Evolutionary conservation across 2,113 vertebrate species (phyloP), one percentile per base, ranked within the genome.

Genomic region (Cephalopterus ornatus): DNA sequence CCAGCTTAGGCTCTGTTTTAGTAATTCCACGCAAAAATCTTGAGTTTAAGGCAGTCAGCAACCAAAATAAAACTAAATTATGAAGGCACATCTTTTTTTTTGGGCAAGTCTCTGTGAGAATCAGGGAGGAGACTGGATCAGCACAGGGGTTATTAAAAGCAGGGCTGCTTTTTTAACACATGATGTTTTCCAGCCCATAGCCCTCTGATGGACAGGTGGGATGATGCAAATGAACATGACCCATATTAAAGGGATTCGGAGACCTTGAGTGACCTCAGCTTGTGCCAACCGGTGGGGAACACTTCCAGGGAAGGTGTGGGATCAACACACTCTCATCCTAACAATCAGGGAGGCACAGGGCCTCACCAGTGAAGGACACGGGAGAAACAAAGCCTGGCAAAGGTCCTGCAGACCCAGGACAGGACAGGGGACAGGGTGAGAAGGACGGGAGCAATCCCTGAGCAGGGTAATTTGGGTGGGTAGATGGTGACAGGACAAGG

Each of bases 241-340:
- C 63, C 28, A 21, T 2, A 4, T 27, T 19, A 15, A 52, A 66
- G 59, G 78, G 9, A 30, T 47, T n/a, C 21, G 35, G 35, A 92
- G 74, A 20, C 74, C 33, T 81, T 52, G 63, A 35, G 55, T 52
- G 50, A 39, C 74, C 61, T 59, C 91, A 39, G 50, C 58, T 53
- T n/a, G 39, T 63, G 42, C 42, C 42, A 42, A 16, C 8, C 80
- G 35, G 32, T 21, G 44, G 35, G 65, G 56, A 81, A 33, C 24
- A 5, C 30, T 68, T 42, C 33, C 68, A 14, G 19, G 41, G 73
- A 65, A 89, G 14, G 6, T 23, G 9, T 14, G 19, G 65, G 59
- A 35, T 30, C 3, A 2, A 24, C 0, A 22, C 3, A 11, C 11
- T 30, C 21, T 26, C 20, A 1, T 55, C 0, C 0, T 28, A 35